Evolutionary conservation across 2,113 vertebrate genomes (phyloP).

Genomic region (Chamaetylas fuelleborni): DNA sequence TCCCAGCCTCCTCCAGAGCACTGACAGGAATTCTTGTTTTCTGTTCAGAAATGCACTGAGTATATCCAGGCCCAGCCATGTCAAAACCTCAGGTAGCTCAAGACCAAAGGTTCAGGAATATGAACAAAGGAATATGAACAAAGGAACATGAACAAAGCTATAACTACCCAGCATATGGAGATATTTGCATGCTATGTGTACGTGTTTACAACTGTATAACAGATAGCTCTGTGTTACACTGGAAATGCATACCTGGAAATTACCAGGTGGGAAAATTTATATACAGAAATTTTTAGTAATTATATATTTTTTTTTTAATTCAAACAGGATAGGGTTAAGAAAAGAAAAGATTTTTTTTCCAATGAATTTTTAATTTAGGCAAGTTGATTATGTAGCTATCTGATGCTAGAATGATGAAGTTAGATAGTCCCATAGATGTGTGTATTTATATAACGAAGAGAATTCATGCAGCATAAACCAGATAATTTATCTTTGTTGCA

Average conservation of each 20-base stretch:
- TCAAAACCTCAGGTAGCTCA: not conserved
- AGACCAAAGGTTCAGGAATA: not conserved
- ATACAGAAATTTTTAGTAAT: not conserved
- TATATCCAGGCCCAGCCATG: not conserved
- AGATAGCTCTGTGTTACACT: not conserved
- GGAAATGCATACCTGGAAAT: not conserved
- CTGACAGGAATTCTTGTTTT: not conserved
- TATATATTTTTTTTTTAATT: not conserved
- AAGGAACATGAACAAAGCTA: not conserved
- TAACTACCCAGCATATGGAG: not conserved
- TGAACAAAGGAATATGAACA: not conserved
- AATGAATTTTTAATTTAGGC: not conserved
- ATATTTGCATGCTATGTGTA: not conserved
- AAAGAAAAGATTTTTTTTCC: not conserved
- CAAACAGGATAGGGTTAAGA: not conserved
- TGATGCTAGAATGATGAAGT: not conserved
- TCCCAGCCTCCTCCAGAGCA: not conserved
- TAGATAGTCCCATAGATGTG: not conserved
- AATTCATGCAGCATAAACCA: not conserved
- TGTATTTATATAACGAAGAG: not conserved
- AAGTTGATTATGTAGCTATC: not conserved
- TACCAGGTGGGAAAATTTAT: not conserved
- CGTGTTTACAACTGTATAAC: rapidly evolving
- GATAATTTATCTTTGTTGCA: slow-evolving; percentile 7
- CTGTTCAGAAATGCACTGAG: not conserved